Conservation (phyloP, 2,888 invertebrate species). For the Drosophila cracens region DNA sequence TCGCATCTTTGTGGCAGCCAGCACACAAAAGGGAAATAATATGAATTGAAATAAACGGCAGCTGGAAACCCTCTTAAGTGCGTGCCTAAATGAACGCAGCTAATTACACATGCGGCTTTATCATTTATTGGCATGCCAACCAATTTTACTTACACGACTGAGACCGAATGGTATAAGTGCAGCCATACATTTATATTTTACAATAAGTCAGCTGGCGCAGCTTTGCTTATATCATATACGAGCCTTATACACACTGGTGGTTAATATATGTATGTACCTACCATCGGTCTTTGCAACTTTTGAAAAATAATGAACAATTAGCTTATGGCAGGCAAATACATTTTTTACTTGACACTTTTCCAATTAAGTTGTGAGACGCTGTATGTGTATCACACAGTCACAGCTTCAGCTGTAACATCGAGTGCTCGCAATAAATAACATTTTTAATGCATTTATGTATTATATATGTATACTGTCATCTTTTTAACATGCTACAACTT, state of each 20-base stretch:
- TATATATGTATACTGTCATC: not conserved
- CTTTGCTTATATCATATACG: not conserved
- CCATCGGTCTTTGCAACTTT: too few relatives aligned
- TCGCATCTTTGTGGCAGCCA: constrained; percentile 30
- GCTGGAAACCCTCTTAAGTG: constrained; percentile 5
- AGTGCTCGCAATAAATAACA: constrained; percentile 33
- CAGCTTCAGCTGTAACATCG: not conserved
- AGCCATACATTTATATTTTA: not conserved
- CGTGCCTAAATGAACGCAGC: constrained; percentile 24
- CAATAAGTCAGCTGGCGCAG: constrained; percentile 14
- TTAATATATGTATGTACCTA: too few relatives aligned
- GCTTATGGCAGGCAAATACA: too few relatives aligned
- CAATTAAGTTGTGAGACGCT: not conserved
- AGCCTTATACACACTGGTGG: not conserved
- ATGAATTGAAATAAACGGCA: constrained; percentile 14
- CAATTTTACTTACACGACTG: not conserved
- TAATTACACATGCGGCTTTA: constrained; percentile 50
- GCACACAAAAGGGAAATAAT: not conserved
- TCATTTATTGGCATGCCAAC: constrained; percentile 45
- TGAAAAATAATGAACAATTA: too few relatives aligned
- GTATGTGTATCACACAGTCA: constrained; percentile 4
- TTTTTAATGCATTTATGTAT: constrained; percentile 5
- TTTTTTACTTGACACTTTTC: too few relatives aligned
- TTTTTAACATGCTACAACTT: constrained; percentile 16
- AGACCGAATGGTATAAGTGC: not conserved